phyloP scores from a whole-genome alignment of 2,113 vertebrate genomes.

The Tympanuchus pallidicinctus region DNA sequence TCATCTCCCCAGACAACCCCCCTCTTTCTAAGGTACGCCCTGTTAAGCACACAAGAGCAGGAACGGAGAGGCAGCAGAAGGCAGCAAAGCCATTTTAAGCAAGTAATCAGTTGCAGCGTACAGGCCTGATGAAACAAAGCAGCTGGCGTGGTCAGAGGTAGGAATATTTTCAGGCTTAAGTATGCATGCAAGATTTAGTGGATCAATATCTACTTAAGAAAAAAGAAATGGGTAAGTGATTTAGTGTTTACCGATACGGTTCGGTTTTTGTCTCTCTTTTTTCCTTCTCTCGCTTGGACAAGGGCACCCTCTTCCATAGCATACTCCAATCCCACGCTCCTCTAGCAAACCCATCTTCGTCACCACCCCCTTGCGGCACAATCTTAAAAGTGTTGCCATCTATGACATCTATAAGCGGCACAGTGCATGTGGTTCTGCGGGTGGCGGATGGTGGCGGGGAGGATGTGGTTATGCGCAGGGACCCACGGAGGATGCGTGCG shows the following conservation, averaged over 20 bases:
- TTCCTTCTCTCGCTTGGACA: slow-evolving; percentile 90
- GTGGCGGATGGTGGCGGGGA: slow-evolving; percentile 64
- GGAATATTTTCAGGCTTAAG: background rate
- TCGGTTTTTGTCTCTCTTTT: slow-evolving; percentile 93
- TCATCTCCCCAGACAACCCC: background rate
- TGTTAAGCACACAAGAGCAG: slow-evolving; percentile 1
- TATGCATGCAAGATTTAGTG: slow-evolving; percentile 70
- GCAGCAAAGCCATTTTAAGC: background rate
- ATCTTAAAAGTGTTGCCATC: slow-evolving; percentile 90
- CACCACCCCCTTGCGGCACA: slow-evolving; percentile 94
- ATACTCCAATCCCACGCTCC: slow-evolving; percentile 99
- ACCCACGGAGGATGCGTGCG: slow-evolving; percentile 58
- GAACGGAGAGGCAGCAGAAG: background rate
- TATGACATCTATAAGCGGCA: slow-evolving; percentile 98
- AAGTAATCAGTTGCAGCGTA: background rate
- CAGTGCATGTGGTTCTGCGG: slow-evolving; percentile 95
- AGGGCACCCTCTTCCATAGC: slow-evolving; percentile 98
- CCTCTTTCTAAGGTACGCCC: background rate
- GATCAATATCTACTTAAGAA: slow-evolving; percentile 63
- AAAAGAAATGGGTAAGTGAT: slow-evolving; percentile 74
- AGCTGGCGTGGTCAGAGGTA: background rate
- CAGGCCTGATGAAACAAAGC: background rate
- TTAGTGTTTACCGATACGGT: slow-evolving; percentile 97
- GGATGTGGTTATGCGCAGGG: slow-evolving; percentile 56
- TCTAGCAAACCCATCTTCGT: slow-evolving; percentile 95